These are phyloP conservation scores for Grammomys surdaster DNA, from an alignment of 2,113 vertebrate species.

Conservation along the genomic window DNA sequence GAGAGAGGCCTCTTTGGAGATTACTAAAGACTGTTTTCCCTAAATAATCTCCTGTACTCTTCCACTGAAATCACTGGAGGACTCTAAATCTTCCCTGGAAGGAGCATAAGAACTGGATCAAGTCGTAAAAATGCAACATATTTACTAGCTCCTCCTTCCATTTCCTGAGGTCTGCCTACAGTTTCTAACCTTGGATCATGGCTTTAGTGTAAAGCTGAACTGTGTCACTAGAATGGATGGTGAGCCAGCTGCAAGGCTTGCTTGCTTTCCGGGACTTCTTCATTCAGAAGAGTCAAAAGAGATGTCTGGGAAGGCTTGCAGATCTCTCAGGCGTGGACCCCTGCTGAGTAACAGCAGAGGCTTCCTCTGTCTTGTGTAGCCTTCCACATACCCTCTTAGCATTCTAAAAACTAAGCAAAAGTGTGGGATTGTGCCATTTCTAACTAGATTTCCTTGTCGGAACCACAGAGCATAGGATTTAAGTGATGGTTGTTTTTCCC, in stretches of 20 bases:
- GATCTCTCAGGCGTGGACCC: neutral
- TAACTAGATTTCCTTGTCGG: neutral
- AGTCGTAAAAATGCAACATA: neutral
- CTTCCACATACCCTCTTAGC: neutral
- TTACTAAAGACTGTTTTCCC: neutral
- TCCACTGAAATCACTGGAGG: neutral
- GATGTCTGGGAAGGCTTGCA: neutral
- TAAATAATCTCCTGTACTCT: neutral
- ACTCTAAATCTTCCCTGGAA: neutral
- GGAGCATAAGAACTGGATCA: neutral
- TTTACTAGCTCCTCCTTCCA: neutral
- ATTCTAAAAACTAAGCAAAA: neutral
- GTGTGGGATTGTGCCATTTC: neutral
- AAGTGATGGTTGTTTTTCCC: neutral
- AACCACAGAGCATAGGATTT: neutral
- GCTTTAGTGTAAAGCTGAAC: neutral
- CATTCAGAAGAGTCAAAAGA: neutral
- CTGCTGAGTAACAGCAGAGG: neutral
- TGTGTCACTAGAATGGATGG: neutral
- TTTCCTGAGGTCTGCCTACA: neutral
- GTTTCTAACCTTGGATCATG: neutral
- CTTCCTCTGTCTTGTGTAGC: neutral
- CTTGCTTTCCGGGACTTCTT: neutral
- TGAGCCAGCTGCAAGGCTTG: neutral
- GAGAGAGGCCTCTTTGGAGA: neutral